phyloP scores from a whole-genome alignment of 2,888 invertebrate genomes.

The Podotricha telesiphe region DNA sequence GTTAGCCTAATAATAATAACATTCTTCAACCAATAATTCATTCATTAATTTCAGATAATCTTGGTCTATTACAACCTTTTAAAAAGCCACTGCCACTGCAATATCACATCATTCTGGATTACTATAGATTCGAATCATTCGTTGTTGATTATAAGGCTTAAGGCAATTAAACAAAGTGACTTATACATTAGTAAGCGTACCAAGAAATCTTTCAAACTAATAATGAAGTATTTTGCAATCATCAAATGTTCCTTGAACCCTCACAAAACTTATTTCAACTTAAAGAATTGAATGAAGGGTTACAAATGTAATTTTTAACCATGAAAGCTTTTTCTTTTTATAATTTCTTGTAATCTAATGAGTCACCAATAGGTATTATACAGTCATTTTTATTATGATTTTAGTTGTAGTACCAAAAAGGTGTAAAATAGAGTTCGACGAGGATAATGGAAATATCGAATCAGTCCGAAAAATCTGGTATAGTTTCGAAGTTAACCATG shows the following conservation, averaged over 20 bases:
- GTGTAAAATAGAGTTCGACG: too few relatives aligned
- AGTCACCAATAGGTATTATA: background rate
- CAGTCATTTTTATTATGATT: background rate
- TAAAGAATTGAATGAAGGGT: background rate
- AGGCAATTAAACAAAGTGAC: background rate
- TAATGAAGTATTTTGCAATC: background rate
- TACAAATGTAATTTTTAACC: background rate
- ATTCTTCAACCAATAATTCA: too few relatives aligned
- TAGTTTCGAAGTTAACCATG: too few relatives aligned
- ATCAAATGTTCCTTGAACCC: background rate
- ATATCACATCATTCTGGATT: background rate
- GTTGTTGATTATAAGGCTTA: background rate
- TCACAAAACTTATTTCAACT: background rate
- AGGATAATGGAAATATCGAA: too few relatives aligned
- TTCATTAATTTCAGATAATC: too few relatives aligned
- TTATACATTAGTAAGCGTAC: background rate
- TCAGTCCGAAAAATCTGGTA: too few relatives aligned
- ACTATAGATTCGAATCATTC: background rate
- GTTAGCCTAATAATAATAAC: too few relatives aligned
- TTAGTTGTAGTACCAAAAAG: background rate
- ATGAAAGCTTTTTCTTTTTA: background rate
- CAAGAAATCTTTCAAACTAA: background rate
- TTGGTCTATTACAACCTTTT: too few relatives aligned
- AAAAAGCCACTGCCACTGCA: too few relatives aligned
- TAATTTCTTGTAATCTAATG: background rate